Percentiles rank a stretch among this genome's conserved stretches.
Evolutionary conservation across 2,797 vertebrate genomes (phyloP).

Genomic region (Galaxias olidus): DNA sequence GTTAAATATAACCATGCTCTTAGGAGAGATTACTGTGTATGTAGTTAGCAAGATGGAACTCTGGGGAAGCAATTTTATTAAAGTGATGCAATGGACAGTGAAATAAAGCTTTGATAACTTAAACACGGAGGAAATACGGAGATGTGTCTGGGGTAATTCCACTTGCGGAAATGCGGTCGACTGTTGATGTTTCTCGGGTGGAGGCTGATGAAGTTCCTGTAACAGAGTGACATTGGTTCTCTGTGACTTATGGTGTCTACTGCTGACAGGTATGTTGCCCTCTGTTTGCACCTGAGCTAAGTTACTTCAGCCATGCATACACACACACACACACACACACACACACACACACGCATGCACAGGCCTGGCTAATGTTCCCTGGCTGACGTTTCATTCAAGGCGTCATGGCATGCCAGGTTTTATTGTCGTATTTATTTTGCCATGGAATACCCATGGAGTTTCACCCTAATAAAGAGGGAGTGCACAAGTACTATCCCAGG

Average conservation of each 20-base stretch:
- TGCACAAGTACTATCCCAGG: slow-evolving; percentile 50
- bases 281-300: slow-evolving; percentile 65
- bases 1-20: too few species aligned
- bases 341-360: background rate
- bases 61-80: too few species aligned
- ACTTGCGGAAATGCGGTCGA: background rate
- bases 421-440: slow-evolving; percentile 49
- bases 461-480: slow-evolving; percentile 45
- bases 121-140: too few species aligned
- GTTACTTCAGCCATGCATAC: slow-evolving; percentile 52
- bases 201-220: slow-evolving; percentile 28
- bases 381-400: slow-evolving; percentile 42
- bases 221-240: slow-evolving; percentile 10
- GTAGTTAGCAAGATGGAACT: too few species aligned
- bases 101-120: too few species aligned
- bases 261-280: slow-evolving; percentile 51
- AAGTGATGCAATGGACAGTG: too few species aligned
- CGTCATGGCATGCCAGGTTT: slow-evolving; percentile 53
- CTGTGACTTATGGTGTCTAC: slow-evolving; percentile 49
- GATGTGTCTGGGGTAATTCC: too few species aligned
- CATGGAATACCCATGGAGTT: slow-evolving; percentile 38
- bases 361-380: slow-evolving; percentile 28
- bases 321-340: slow-evolving; percentile 2
- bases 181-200: background rate
- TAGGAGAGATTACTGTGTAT: too few species aligned